Base-by-base conservation (phyloP, 2,113 vertebrate genomes). In the Dicrurus megarhynchus region DNA sequence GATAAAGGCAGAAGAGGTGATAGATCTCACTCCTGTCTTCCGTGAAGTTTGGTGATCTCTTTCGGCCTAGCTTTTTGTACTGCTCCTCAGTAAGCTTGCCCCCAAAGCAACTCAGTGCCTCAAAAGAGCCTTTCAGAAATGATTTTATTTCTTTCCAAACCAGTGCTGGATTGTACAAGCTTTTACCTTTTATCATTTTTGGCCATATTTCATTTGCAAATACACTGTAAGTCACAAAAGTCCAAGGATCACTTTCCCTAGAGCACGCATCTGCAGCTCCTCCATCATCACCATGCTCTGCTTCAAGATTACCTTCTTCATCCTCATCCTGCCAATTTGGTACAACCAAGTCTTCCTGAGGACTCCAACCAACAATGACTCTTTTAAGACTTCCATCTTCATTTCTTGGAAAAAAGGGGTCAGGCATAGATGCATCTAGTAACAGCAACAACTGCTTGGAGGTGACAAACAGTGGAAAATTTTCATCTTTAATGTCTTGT, bases 91-190 rank as follows among this genome's bases (percentile, higher is more conserved):
- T 97, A 37, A 98, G 98, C 70, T 68, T 97, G 49, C 98, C 98
- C 7, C 94, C 92, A 23, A 39, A 93, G 93, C 96, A 98, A 71
- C 47, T 97, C 81, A 98, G 91, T 13, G 98, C 98, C 84, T 98
- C 98, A 84, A 98, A 98, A 92, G 98, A 98, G 13, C 98, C 98
- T 65, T 98, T 98, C 86, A 98, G 87, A 93, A 98, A 98, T 3
- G 98, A 98, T 68, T 98, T 98, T 74, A 98, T 98, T 96, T 98
- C 98, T 90, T 98, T 98, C 98, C 98, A 98, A 59, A 98, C 96
- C 71, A 98, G 94, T 3, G 98, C 97, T 23, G 98, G 97, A 86
- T 98, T 98, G 81, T 98, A 98, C n/a, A 87, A n/a, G 44, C 94
- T 96, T 95, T 98, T 98, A 61, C 98, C 98, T 94, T 98, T 98